Percentiles rank a stretch among this genome's conserved stretches.
phyloP scores from a whole-genome alignment of 2,113 vertebrate genomes.

The Rhinopithecus roxellana region DNA sequence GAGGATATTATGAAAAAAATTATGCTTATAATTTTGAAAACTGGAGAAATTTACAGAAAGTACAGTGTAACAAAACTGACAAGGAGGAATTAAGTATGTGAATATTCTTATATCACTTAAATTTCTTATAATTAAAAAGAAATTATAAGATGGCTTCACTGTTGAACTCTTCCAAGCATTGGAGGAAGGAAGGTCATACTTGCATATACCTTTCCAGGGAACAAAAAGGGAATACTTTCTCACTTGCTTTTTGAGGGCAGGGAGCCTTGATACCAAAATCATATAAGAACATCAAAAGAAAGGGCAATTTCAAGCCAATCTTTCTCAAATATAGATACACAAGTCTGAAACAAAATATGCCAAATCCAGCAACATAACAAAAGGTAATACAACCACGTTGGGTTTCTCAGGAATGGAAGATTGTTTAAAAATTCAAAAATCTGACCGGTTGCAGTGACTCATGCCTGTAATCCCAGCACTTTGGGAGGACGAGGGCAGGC shows the following conservation, averaged over 20 bases:
- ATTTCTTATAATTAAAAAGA: not conserved
- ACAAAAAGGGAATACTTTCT: not conserved
- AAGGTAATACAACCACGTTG: not conserved
- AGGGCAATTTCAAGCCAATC: not conserved
- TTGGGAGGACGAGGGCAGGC: too few species aligned
- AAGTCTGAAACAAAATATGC: not conserved
- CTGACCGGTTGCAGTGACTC: too few species aligned
- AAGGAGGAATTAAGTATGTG: not conserved
- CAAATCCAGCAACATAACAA: not conserved
- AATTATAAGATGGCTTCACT: not conserved
- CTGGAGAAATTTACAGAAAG: not conserved
- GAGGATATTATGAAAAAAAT: not conserved
- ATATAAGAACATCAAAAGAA: not conserved
- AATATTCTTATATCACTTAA: not conserved
- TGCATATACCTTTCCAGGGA: not conserved
- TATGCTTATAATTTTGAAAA: not conserved
- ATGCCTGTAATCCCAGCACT: too few species aligned
- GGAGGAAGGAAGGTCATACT: not conserved
- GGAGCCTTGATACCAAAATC: not conserved
- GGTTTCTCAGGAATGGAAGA: not conserved
- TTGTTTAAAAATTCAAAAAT: not conserved
- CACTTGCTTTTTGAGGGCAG: not conserved
- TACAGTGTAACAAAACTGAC: not conserved
- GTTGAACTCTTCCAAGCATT: not conserved
- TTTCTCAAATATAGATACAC: not conserved